Evolutionary conservation across 2,888 invertebrate genomes (phyloP).

Genomic region (Leptopilina myrica): DNA sequence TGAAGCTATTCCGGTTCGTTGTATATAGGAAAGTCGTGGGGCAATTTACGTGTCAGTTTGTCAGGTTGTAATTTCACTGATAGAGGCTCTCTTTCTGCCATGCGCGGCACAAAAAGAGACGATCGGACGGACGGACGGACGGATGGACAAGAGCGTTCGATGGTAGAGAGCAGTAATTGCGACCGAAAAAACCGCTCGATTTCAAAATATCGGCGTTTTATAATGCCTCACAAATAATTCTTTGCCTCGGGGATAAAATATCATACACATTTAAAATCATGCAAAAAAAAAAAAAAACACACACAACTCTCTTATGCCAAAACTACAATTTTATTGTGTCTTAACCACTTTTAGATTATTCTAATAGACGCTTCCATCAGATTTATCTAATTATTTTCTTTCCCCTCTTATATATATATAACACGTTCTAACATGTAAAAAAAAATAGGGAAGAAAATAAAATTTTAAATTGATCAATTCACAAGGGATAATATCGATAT

Average conservation of each 20-base stretch:
- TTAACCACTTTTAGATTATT: conserved; percentile 3
- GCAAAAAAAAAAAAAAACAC: no score
- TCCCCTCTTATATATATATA: no score
- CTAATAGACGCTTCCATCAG: not conserved
- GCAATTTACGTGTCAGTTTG: conserved; percentile 73
- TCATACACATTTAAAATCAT: conserved; percentile 44
- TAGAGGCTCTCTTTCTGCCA: conserved; percentile 61
- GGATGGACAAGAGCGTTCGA: conserved; percentile 57
- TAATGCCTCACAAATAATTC: conserved; percentile 58
- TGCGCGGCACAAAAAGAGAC: conserved; percentile 56
- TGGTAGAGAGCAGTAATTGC: conserved; percentile 63
- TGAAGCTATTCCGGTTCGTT: conserved; percentile 50
- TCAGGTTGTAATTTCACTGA: conserved; percentile 73
- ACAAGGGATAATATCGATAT: not conserved
- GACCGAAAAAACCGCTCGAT: conserved; percentile 69
- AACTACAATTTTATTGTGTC: conserved; percentile 43
- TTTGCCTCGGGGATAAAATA: conserved; percentile 50
- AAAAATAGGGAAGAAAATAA: not conserved
- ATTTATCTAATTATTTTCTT: not conserved
- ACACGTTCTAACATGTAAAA: not conserved
- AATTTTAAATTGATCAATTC: conserved; percentile 12
- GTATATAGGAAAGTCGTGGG: conserved; percentile 66
- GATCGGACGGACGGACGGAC: conserved; percentile 25
- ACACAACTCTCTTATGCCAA: conserved; percentile 26
- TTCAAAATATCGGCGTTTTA: conserved; percentile 71